A percentile compares a stretch with the other conserved stretches of the same genome.
Conservation (phyloP, 2,888 invertebrate species). For the Tribolium freemani region DNA sequence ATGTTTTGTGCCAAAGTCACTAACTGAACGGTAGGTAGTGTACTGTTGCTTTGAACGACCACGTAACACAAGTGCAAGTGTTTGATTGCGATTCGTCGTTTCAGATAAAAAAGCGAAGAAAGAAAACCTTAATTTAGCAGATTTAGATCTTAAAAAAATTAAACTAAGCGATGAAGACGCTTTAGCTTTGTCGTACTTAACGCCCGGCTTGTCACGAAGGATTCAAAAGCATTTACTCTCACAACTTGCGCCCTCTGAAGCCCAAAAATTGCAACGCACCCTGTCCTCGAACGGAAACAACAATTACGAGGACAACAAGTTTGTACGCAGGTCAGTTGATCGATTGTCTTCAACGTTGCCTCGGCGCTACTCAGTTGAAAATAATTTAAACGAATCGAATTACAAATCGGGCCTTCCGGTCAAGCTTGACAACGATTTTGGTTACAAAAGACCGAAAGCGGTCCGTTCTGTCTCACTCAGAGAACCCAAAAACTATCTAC, state of each 20-base stretch:
- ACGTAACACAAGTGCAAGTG: neutral
- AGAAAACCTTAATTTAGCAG: slow-evolving; percentile 68
- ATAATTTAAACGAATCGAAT: slow-evolving; percentile 30
- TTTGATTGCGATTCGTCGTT: slow-evolving; percentile 46
- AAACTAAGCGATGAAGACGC: slow-evolving; percentile 80
- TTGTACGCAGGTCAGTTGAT: slow-evolving; percentile 52
- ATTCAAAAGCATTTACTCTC: slow-evolving; percentile 80
- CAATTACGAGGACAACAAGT: slow-evolving; percentile 32
- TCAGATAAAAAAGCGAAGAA: slow-evolving; percentile 62
- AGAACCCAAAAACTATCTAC: slow-evolving; percentile 53
- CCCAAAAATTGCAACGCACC: slow-evolving; percentile 76
- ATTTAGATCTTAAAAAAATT: slow-evolving; percentile 77
- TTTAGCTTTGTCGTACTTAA: slow-evolving; percentile 78
- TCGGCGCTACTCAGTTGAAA: slow-evolving; percentile 65
- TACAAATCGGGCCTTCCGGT: slow-evolving; percentile 59
- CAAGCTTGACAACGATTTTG: slow-evolving; percentile 54
- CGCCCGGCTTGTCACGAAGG: slow-evolving; percentile 79
- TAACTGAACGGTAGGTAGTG: slow-evolving; percentile 64
- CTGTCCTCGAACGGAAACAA: slow-evolving; percentile 65
- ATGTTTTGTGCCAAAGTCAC: slow-evolving; percentile 66
- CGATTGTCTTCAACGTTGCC: slow-evolving; percentile 64
- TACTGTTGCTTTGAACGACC: slow-evolving; percentile 35
- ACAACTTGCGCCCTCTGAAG: slow-evolving; percentile 79
- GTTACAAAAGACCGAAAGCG: slow-evolving; percentile 53
- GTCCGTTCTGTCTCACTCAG: slow-evolving; percentile 55